Evolutionary conservation across 2,113 vertebrate genomes (phyloP), one percentile per base, ranked within the genome.

Genomic region (Catharus bicknelli): DNA sequence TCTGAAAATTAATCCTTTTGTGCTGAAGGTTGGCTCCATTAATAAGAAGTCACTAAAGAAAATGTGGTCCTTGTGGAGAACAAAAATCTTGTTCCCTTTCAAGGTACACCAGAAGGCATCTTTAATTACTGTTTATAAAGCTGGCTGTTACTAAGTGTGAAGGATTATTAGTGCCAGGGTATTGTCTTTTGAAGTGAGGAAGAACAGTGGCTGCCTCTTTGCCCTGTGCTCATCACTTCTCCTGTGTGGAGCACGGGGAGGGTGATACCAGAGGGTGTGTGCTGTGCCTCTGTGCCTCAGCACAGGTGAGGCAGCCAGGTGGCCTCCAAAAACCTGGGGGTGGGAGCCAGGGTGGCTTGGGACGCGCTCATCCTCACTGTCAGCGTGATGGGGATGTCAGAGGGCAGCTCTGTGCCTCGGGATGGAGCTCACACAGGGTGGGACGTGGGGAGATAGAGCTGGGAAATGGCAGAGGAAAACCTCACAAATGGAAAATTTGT

Each of bases 71-170:
- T 94, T 73, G 72, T 94, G 69, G 77, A 95, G 77, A 87, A 32
- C 0, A 1, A 84, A 86, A 90, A 42, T 72, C 26, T 21, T 27
- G 34, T 88, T 93, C 82, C 82, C 61, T 87, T 91, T 32, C 64
- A 85, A 94, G 93, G 77, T 90, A 79, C 42, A 81, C 54, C 76
- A 91, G 88, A 48, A 91, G 92, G 74, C 67, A 79, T 19, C 69
- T 72, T 69, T 94, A 95, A 95, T 94, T 94, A 88, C 64, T 82
- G 63, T 91, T 92, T 95, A 75, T 86, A 72, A 82, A 93, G 43
- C 54, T 63, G 90, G 20, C 66, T 92, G 64, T 53, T 82, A 30
- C 73, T 67, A 18, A 78, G 70, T 50, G 73, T 79, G 90, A 88
- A 74, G 73, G 58, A 42, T 90, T 64, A 72, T 86, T 86, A 88